Percentiles rank a stretch among this genome's conserved stretches.
These are phyloP conservation scores for Macrotis lagotis DNA, from an alignment of 2,113 vertebrate species.

Conservation along the genomic window DNA sequence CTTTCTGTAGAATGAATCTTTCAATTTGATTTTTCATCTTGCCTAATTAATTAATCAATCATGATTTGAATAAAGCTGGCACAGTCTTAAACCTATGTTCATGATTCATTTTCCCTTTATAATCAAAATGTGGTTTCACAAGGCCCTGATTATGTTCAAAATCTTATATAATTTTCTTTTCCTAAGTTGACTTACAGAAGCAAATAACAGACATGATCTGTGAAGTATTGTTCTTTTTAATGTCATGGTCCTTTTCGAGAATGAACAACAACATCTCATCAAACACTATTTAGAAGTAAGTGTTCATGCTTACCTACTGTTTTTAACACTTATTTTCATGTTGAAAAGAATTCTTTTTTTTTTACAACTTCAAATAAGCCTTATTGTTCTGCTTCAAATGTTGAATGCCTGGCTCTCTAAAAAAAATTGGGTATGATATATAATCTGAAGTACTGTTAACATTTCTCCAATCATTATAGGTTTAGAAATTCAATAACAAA, in stretches of 20 bases:
- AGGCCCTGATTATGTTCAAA: conserved; percentile 78
- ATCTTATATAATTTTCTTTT: conserved; percentile 75
- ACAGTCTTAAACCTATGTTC: conserved; percentile 77
- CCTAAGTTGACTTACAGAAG: conserved; percentile 71
- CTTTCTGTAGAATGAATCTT: conserved; percentile 75
- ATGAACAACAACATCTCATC: too few species aligned
- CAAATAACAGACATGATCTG: conserved; percentile 58
- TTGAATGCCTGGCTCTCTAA: background rate
- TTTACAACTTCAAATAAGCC: background rate
- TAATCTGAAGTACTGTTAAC: background rate
- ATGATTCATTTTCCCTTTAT: conserved; percentile 84
- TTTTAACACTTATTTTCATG: background rate
- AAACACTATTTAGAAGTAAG: background rate
- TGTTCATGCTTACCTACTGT: background rate
- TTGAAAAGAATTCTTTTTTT: background rate
- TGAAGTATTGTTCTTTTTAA: conserved; percentile 47
- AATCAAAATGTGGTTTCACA: conserved; percentile 84
- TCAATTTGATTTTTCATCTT: conserved; percentile 78
- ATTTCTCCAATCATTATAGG: background rate
- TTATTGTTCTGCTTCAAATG: background rate
- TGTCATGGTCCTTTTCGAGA: too few species aligned
- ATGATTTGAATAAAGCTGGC: conserved; percentile 80
- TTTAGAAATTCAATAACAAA: background rate
- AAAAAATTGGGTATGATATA: background rate
- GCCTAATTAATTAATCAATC: conserved; percentile 79